These are phyloP conservation scores for Hirtodrosophila alboralis DNA, from an alignment of 2,888 invertebrate species.

Conservation along the genomic window DNA sequence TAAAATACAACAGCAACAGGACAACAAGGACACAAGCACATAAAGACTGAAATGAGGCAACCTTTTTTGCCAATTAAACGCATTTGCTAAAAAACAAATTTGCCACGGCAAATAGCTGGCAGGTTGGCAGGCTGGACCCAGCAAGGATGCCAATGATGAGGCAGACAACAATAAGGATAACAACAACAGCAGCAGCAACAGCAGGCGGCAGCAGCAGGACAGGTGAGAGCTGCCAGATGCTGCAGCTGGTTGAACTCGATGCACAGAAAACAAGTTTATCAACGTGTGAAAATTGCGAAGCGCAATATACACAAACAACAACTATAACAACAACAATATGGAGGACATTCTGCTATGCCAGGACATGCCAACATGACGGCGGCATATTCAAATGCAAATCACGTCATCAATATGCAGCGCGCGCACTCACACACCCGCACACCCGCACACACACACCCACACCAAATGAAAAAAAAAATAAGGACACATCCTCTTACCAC, in stretches of 20 bases:
- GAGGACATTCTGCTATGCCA: constrained; percentile 13
- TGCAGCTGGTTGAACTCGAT: constrained; percentile 33
- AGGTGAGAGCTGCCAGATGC: too few relatives aligned
- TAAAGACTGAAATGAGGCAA: constrained; percentile 44
- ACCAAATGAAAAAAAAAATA: background rate
- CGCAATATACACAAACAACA: constrained; percentile 55
- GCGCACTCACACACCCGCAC: constrained; percentile 18
- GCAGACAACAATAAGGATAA: constrained; percentile 41
- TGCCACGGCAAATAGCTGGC: constrained; percentile 5
- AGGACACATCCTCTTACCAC: constrained; percentile 3
- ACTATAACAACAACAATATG: constrained; percentile 29
- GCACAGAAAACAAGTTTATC: constrained; percentile 79
- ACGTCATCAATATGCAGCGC: constrained; percentile 78
- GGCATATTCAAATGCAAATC: constrained; percentile 80
- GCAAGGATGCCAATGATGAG: constrained; percentile 45
- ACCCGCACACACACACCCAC: background rate
- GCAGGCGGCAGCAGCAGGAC: constrained; percentile 8
- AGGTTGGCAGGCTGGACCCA: constrained; percentile 4
- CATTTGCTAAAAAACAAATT: constrained; percentile 64
- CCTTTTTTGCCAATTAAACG: constrained; percentile 75
- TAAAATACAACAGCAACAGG: constrained; percentile 3
- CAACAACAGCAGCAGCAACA: constrained; percentile 25
- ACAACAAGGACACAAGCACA: constrained; percentile 22
- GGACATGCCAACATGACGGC: constrained; percentile 42
- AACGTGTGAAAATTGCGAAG: constrained; percentile 74